phyloP scores from a whole-genome alignment of 35 echinoderm and acorn worm species.

The Apostichopus parvimensis region DNA sequence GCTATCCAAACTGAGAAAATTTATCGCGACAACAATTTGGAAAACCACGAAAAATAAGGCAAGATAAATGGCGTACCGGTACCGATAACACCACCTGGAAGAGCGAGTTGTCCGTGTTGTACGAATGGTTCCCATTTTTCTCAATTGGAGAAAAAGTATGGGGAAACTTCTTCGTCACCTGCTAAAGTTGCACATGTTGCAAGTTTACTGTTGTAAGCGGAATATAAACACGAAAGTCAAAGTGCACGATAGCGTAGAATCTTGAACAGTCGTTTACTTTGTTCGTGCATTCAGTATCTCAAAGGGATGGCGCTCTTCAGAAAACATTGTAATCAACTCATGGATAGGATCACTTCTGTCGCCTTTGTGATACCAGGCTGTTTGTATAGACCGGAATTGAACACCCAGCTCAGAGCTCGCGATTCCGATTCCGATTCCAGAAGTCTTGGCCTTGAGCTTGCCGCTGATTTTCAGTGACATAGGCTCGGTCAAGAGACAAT shows the following conservation, averaged over 20 bases:
- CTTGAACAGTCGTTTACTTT: constrained; percentile 3
- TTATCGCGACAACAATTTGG: constrained; percentile 48
- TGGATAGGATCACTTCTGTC: too few relatives aligned
- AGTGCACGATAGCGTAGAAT: background rate
- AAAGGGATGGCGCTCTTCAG: background rate
- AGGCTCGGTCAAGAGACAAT: too few relatives aligned
- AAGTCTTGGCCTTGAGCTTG: too few relatives aligned
- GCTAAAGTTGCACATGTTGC: constrained; percentile 46
- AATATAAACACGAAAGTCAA: constrained; percentile 61
- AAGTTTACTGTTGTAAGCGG: background rate
- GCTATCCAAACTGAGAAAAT: constrained; percentile 50
- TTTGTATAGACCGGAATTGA: too few relatives aligned
- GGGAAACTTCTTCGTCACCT: constrained; percentile 56
- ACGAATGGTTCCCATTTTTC: constrained; percentile 47
- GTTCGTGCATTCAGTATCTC: background rate
- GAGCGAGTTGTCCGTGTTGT: constrained; percentile 54
- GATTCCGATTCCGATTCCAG: too few relatives aligned
- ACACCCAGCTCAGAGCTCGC: too few relatives aligned
- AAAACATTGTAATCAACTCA: background rate
- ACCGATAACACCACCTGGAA: constrained; percentile 58
- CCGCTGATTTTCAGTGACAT: too few relatives aligned
- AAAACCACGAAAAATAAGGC: constrained; percentile 66
- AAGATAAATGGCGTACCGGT: constrained; percentile 56
- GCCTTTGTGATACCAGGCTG: too few relatives aligned
- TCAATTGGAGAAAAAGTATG: constrained; percentile 37